phyloP scores from a whole-genome alignment of 2,888 invertebrate genomes.

The Meliscaeva auricollis region DNA sequence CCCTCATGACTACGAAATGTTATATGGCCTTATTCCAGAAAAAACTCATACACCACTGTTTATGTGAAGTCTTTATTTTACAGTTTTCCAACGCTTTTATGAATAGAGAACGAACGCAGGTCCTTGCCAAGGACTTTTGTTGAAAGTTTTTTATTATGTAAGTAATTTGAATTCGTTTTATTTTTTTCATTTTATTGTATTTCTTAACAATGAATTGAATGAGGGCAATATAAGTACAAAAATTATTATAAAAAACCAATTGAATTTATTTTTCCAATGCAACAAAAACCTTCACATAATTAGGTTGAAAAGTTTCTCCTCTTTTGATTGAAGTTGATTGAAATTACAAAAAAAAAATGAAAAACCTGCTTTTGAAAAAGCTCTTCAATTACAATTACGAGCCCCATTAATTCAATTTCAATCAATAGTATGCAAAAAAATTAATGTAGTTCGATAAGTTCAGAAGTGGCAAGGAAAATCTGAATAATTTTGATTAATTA shows the following conservation, averaged over 20 bases:
- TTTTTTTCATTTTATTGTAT: slow-evolving; percentile 19
- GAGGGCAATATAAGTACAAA: slow-evolving; percentile 2
- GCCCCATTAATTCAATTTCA: no score
- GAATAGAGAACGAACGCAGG: slow-evolving; percentile 5
- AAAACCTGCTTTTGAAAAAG: background rate
- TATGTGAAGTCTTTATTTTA: slow-evolving; percentile 15
- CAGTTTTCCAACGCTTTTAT: slow-evolving; percentile 6
- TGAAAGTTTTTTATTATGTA: slow-evolving; percentile 53
- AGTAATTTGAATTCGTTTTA: slow-evolving; percentile 26
- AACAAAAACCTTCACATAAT: slow-evolving; percentile 28
- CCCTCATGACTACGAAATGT: no score
- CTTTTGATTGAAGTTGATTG: background rate
- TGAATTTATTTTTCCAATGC: slow-evolving; percentile 28
- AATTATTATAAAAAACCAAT: slow-evolving; percentile 28
- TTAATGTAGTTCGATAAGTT: no score
- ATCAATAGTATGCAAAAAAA: no score
- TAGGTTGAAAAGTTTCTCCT: slow-evolving; percentile 32
- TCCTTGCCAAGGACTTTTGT: slow-evolving; percentile 56
- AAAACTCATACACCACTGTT: background rate
- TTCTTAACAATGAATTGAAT: slow-evolving; percentile 32
- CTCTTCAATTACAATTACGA: background rate
- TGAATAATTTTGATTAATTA: no score
- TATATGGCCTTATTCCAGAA: background rate
- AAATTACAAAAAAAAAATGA: background rate
- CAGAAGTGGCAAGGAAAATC: no score